phyloP scores from a whole-genome alignment of 1,140 invertebrate species.

The Holotrichia oblita region DNA sequence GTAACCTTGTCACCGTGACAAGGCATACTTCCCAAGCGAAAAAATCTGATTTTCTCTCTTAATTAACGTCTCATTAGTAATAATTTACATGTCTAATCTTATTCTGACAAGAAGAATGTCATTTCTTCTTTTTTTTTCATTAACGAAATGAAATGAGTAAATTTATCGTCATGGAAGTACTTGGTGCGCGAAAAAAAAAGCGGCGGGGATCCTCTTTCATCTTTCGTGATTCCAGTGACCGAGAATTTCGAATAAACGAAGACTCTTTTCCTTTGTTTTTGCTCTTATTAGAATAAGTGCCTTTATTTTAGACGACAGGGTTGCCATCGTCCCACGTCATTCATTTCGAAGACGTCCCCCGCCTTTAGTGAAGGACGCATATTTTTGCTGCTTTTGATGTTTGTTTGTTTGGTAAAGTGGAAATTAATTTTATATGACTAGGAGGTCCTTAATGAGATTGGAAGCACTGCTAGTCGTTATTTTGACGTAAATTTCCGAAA shows the following conservation, averaged over 20 bases:
- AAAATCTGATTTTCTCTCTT: too few relatives aligned
- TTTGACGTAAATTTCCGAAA: background rate
- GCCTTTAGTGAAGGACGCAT: background rate
- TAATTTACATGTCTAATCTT: too few relatives aligned
- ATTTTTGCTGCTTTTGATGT: background rate
- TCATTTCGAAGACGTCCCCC: background rate
- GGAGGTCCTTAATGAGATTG: background rate
- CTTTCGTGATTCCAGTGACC: background rate
- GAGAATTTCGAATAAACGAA: background rate
- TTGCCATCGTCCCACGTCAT: background rate
- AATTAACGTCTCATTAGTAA: too few relatives aligned
- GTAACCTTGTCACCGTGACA: too few relatives aligned
- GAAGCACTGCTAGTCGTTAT: background rate
- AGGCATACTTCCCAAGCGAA: too few relatives aligned
- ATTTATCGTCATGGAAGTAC: too few relatives aligned
- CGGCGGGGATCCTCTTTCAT: background rate
- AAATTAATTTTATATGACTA: conserved; percentile 4
- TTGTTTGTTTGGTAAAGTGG: conserved; percentile 1
- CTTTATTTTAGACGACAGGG: background rate
- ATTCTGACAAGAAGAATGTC: too few relatives aligned
- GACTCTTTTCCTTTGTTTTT: conserved; percentile 10
- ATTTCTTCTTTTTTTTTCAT: too few relatives aligned
- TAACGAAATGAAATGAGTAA: too few relatives aligned
- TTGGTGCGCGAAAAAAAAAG: too few relatives aligned
- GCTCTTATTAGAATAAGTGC: background rate